Conservation (phyloP, 2,797 vertebrate genomes). For the Phrynocephalus vlangalii region DNA sequence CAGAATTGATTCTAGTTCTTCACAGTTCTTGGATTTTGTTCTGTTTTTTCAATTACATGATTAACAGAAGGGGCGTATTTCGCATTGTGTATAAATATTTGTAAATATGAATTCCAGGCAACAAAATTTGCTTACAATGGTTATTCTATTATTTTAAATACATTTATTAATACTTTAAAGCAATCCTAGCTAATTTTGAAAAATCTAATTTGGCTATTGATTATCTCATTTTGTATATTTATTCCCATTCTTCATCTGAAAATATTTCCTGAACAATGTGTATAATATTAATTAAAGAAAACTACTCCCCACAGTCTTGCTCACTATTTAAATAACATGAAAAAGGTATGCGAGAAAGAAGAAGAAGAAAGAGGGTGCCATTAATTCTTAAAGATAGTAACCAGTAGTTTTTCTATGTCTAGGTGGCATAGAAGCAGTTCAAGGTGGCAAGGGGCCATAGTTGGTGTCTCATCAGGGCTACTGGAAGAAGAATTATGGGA, state of each 20-base stretch:
- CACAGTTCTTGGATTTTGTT: slow-evolving; percentile 37
- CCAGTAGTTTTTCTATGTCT: too few relatives aligned
- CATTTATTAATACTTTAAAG: background rate
- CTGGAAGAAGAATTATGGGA: too few relatives aligned
- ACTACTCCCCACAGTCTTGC: too few relatives aligned
- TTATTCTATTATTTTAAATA: background rate
- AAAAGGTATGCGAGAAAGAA: too few relatives aligned
- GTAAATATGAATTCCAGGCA: background rate
- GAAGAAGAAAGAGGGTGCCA: too few relatives aligned
- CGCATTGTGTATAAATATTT: slow-evolving; percentile 20
- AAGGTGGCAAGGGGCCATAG: too few relatives aligned
- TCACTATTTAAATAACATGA: too few relatives aligned
- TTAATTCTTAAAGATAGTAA: too few relatives aligned
- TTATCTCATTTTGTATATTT: background rate
- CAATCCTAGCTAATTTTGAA: background rate
- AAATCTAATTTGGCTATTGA: background rate
- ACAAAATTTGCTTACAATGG: background rate
- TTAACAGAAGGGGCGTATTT: slow-evolving; percentile 32
- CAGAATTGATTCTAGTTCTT: slow-evolving; percentile 51
- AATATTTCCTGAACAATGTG: background rate
- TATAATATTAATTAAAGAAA: too few relatives aligned
- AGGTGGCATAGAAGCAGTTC: too few relatives aligned
- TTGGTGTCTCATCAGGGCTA: too few relatives aligned
- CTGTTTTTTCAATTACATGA: slow-evolving; percentile 28
- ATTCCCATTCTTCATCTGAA: background rate